Conservation (phyloP, 2,113 vertebrate species). For the Bostrychus sinensis region DNA sequence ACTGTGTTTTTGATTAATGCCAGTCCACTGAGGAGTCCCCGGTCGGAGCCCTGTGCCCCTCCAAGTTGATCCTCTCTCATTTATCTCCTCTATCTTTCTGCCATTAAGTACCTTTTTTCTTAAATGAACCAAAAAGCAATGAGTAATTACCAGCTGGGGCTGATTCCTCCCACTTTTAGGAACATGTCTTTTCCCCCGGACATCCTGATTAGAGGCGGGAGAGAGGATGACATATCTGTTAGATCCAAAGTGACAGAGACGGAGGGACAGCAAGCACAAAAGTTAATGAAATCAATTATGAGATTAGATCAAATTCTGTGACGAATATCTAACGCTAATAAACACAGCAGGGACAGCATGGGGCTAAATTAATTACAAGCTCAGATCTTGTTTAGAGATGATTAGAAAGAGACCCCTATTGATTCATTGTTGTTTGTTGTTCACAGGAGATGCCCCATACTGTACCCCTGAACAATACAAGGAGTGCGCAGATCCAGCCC, state of each 20-base stretch:
- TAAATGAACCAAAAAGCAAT: conserved; percentile 2
- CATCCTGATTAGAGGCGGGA: conserved; percentile 16
- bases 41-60: conserved; percentile 3
- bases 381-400: conserved; percentile 17
- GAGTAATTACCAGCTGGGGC: conserved; percentile 24
- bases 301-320: conserved; percentile 49
- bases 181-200: conserved; percentile 16
- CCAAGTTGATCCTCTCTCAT: conserved; percentile 4
- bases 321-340: conserved; percentile 32
- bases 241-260: conserved; percentile 3
- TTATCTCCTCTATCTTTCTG: conserved; percentile 23
- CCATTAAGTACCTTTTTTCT: conserved; percentile 13
- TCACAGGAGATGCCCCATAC: conserved; percentile 93
- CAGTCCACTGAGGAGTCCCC: conserved; percentile 20
- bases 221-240: conserved; percentile 9
- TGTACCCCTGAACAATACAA: conserved; percentile 99
- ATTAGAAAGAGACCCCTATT: conserved; percentile 1
- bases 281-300: conserved; percentile 60
- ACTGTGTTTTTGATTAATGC: conserved; percentile 50
- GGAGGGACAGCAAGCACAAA: conserved; percentile 15
- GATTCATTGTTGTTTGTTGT: conserved; percentile 34
- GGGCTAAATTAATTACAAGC: conserved; percentile 47
- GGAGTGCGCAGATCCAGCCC: conserved; percentile 95
- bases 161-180: conserved; percentile 35
- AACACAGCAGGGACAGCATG: conserved; percentile 43